Evolutionary conservation across 2,888 invertebrate genomes (phyloP).

Genomic region (Monoplex corrugatus): DNA sequence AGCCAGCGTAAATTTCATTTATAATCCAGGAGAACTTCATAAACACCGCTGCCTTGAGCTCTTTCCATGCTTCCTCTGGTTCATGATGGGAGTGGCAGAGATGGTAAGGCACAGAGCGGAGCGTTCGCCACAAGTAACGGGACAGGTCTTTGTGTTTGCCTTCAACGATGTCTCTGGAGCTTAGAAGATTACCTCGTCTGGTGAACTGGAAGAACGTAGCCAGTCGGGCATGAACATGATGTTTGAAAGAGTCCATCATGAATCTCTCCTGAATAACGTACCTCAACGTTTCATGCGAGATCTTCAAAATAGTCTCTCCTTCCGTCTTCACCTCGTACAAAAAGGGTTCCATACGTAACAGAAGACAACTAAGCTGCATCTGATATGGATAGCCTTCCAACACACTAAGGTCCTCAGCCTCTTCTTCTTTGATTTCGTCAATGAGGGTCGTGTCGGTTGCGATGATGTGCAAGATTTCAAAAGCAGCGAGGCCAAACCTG

Average conservation of each 20-base stretch:
- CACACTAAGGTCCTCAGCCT: slow-evolving; percentile 56
- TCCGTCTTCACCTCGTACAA: slow-evolving; percentile 55
- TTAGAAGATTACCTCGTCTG: slow-evolving; percentile 55
- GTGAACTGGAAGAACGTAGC: slow-evolving; percentile 60
- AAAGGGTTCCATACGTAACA: slow-evolving; percentile 53
- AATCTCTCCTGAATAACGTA: slow-evolving; percentile 53
- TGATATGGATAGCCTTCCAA: slow-evolving; percentile 60
- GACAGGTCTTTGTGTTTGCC: slow-evolving; percentile 51
- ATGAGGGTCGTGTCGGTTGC: slow-evolving; percentile 55
- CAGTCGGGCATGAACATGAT: slow-evolving; percentile 54
- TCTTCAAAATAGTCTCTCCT: slow-evolving; percentile 56
- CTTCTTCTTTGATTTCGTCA: slow-evolving; percentile 55
- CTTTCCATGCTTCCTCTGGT: slow-evolving; percentile 52
- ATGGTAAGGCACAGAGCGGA: slow-evolving; percentile 60
- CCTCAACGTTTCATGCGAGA: slow-evolving; percentile 46
- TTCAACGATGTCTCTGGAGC: slow-evolving; percentile 58
- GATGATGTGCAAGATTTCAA: slow-evolving; percentile 58
- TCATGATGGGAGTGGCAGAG: slow-evolving; percentile 56
- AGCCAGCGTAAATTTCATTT: slow-evolving; percentile 59
- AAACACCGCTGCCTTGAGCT: slow-evolving; percentile 57
- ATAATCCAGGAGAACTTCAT: slow-evolving; percentile 60
- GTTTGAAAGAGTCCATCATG: slow-evolving; percentile 51
- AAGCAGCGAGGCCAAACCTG: slow-evolving; percentile 55
- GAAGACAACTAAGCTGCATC: slow-evolving; percentile 54
- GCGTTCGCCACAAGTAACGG: slow-evolving; percentile 57